These are phyloP conservation scores for Seira sanloemensis DNA, from an alignment of 2,888 invertebrate species.

Conservation along the genomic window DNA sequence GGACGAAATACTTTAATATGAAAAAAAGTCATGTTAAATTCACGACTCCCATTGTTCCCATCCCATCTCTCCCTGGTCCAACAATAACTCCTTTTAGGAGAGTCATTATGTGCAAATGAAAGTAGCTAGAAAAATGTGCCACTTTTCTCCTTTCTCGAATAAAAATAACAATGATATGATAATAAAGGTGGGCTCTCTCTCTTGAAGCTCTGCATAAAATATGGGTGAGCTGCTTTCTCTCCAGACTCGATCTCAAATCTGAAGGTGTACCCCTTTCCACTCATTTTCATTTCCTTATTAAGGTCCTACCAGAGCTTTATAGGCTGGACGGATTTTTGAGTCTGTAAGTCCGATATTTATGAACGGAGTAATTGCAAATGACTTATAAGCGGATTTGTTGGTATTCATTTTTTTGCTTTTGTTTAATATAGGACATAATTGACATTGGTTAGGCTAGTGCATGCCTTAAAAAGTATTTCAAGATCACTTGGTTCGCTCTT, in stretches of 20 bases:
- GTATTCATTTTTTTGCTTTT: too few relatives aligned
- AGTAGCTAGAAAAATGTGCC: neutral
- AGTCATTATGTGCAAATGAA: neutral
- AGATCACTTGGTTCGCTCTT: too few relatives aligned
- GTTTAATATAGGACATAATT: too few relatives aligned
- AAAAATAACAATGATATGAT: conserved; percentile 34
- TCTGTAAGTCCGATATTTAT: too few relatives aligned
- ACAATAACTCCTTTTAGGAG: neutral
- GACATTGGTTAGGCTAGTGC: too few relatives aligned
- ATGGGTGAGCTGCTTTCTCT: conserved; percentile 32
- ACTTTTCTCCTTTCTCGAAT: neutral
- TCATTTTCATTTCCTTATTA: neutral
- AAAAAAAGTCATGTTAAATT: neutral
- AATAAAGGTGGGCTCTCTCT: conserved; percentile 38
- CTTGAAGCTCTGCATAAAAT: conserved; percentile 38
- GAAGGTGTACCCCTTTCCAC: neutral
- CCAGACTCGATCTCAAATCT: too few relatives aligned
- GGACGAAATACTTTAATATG: too few relatives aligned
- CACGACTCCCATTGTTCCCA: neutral
- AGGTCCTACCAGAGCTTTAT: too few relatives aligned
- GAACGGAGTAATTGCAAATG: too few relatives aligned
- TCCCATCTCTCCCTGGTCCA: neutral
- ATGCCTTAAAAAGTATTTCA: too few relatives aligned
- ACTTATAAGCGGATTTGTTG: too few relatives aligned
- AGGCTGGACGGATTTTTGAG: too few relatives aligned